phyloP scores from a whole-genome alignment of 2,113 vertebrate species.

The Nematolebias whitei region DNA sequence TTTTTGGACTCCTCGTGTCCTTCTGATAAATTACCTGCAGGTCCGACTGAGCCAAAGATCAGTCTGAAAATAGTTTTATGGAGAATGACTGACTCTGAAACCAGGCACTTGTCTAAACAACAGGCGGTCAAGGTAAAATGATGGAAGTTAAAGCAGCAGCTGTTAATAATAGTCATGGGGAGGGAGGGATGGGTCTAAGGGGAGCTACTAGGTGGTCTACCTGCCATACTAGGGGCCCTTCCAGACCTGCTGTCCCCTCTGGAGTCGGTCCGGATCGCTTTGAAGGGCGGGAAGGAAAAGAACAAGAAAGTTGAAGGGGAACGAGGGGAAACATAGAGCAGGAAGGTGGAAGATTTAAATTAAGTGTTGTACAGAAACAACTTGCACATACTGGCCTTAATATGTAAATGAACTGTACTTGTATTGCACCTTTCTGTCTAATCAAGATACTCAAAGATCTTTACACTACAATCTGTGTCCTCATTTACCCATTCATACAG shows the following conservation, averaged over 20 bases:
- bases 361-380: too few species aligned
- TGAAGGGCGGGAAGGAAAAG: slow-evolving; percentile 9
- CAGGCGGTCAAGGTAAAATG: too few species aligned
- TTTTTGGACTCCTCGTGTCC: slow-evolving; percentile 29
- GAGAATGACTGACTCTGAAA: too few species aligned
- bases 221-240: slow-evolving; percentile 70
- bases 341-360: neutral
- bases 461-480: too few species aligned
- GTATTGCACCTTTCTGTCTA: too few species aligned
- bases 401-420: too few species aligned
- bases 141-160: neutral
- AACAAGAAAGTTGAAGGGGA: neutral
- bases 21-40: slow-evolving; percentile 13
- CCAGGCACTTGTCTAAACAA: too few species aligned
- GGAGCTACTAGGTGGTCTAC: slow-evolving; percentile 64
- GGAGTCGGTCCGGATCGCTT: slow-evolving; percentile 74
- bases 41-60: neutral
- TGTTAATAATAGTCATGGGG: too few species aligned
- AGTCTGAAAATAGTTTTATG: too few species aligned
- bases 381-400: too few species aligned
- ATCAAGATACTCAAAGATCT: too few species aligned
- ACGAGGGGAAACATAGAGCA: slow-evolving; percentile 11
- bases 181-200: slow-evolving; percentile 26
- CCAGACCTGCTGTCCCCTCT: slow-evolving; percentile 72
- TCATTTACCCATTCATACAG: too few species aligned